These are phyloP conservation scores for Papilio elwesi DNA, from an alignment of 2,888 invertebrate species.

Conservation along the genomic window DNA sequence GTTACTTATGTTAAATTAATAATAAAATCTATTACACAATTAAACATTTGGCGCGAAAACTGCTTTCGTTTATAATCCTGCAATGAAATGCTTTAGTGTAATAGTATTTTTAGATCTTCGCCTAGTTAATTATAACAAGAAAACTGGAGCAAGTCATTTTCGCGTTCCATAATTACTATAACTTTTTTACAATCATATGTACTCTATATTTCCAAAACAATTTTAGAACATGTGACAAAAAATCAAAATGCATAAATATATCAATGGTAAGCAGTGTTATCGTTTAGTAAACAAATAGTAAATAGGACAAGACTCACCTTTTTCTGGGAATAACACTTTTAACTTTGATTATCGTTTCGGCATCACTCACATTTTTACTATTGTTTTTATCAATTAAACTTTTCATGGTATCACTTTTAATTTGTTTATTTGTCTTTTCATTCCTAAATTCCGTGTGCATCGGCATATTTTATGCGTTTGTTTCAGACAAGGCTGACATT, in stretches of 20 bases:
- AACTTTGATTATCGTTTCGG: slow-evolving; percentile 71
- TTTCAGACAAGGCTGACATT: slow-evolving; percentile 71
- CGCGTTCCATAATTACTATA: slow-evolving; percentile 42
- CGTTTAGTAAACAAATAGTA: slow-evolving; percentile 41
- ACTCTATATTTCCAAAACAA: neutral
- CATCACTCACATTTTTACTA: slow-evolving; percentile 56
- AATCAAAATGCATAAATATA: neutral
- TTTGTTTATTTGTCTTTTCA: slow-evolving; percentile 49
- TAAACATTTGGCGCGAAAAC: slow-evolving; percentile 37
- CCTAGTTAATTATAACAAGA: slow-evolving; percentile 65
- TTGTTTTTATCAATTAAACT: slow-evolving; percentile 65
- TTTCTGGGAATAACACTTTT: slow-evolving; percentile 79
- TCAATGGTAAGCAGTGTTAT: neutral
- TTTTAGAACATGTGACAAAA: neutral
- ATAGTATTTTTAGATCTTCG: slow-evolving; percentile 54
- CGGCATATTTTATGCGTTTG: slow-evolving; percentile 58
- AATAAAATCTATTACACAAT: neutral
- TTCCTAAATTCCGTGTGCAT: slow-evolving; percentile 51
- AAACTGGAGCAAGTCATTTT: slow-evolving; percentile 60
- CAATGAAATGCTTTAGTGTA: slow-evolving; percentile 41
- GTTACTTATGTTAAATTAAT: neutral
- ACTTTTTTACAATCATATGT: neutral
- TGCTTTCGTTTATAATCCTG: slow-evolving; percentile 30
- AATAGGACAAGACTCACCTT: slow-evolving; percentile 64
- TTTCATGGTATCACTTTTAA: slow-evolving; percentile 59